Percentiles rank a stretch among this genome's conserved stretches.
phyloP scores from a whole-genome alignment of 2,797 vertebrate genomes.

The Periophthalmus magnuspinnatus region DNA sequence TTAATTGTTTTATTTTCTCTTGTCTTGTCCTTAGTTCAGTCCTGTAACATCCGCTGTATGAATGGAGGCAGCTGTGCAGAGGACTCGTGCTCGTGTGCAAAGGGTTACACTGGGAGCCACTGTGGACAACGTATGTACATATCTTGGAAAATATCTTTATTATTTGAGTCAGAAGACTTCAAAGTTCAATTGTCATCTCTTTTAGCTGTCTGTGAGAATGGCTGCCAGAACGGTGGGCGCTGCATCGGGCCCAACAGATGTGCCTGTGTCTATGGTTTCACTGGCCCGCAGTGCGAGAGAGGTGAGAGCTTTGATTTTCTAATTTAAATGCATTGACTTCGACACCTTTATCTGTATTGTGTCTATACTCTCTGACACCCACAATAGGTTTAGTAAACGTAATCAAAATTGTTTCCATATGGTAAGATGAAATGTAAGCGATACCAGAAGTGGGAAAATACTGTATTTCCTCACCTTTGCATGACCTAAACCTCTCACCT shows the following conservation, averaged over 20 bases:
- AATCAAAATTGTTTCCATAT: conserved; percentile 40
- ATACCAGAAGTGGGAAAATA: conserved; percentile 5
- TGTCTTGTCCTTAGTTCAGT: conserved; percentile 74
- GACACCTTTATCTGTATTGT: not conserved
- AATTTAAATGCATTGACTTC: not conserved
- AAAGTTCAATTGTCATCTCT: conserved; percentile 1
- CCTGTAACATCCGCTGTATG: conserved; percentile 88
- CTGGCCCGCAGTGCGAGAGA: conserved; percentile 97
- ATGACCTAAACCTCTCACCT: conserved; percentile 28
- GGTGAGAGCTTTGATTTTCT: conserved; percentile 77
- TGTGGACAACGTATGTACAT: conserved; percentile 89
- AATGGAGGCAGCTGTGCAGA: conserved; percentile 88
- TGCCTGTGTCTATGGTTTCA: conserved; percentile 97
- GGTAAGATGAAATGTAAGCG: conserved; percentile 22
- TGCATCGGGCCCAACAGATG: conserved; percentile 98
- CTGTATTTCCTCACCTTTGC: conserved; percentile 3
- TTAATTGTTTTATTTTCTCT: not conserved
- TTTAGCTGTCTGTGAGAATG: conserved; percentile 94
- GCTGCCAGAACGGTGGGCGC: conserved; percentile 95
- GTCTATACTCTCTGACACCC: not conserved
- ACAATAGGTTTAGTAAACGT: conserved; percentile 28
- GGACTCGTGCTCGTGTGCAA: conserved; percentile 84
- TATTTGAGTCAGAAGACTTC: not conserved
- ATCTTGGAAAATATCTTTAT: not conserved
- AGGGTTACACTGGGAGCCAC: conserved; percentile 87